phyloP scores from a whole-genome alignment of 2,113 vertebrate species.

The Cryptomyrus ogoouensis region DNA sequence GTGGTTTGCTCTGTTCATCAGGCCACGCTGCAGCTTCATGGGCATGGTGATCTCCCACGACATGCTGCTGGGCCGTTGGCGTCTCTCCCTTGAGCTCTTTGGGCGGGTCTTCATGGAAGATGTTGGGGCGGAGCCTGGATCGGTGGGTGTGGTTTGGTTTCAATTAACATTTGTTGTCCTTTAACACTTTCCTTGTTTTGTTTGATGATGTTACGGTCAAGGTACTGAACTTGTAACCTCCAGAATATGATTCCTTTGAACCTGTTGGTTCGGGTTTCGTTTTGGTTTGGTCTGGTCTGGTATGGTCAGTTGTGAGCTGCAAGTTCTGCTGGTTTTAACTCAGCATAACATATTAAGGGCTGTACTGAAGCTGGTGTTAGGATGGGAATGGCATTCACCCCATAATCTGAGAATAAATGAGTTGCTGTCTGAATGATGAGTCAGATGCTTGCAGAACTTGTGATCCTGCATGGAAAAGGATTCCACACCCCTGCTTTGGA shows the following conservation, averaged over 20 bases:
- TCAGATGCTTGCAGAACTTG: neutral
- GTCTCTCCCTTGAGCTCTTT: slow-evolving; percentile 89
- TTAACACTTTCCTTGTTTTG: neutral
- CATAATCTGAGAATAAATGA: neutral
- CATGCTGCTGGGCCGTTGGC: slow-evolving; percentile 96
- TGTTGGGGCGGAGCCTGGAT: slow-evolving; percentile 95
- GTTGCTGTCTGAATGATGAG: neutral
- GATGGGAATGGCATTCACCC: neutral
- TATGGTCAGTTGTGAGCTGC: neutral
- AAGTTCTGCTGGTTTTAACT: neutral
- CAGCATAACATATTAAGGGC: neutral
- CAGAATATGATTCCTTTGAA: neutral
- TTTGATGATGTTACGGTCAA: neutral
- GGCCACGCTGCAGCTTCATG: slow-evolving; percentile 98
- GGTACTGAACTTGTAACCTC: neutral
- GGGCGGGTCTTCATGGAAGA: slow-evolving; percentile 99
- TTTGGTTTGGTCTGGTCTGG: neutral
- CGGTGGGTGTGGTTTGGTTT: slow-evolving; percentile 60
- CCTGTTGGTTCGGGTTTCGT: neutral
- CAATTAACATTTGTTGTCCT: neutral
- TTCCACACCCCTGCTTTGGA: neutral
- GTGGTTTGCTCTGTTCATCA: slow-evolving; percentile 33
- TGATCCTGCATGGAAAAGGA: neutral
- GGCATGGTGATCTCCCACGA: slow-evolving; percentile 99
- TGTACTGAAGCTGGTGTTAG: neutral